Base-by-base conservation (phyloP, 2,888 invertebrate genomes). In the Antitype chi region DNA sequence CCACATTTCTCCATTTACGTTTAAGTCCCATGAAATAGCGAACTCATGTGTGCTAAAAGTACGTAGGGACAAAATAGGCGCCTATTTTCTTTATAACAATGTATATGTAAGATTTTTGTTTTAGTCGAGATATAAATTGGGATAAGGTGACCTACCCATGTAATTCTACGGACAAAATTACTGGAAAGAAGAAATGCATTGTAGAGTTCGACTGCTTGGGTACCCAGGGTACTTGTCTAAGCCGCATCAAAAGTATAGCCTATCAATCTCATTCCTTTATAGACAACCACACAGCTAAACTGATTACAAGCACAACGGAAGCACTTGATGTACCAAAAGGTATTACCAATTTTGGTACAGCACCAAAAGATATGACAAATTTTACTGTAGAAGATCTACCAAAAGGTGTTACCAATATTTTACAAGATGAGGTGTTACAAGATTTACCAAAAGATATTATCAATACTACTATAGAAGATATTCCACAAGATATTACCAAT, bases 181-280 rank as follows among this genome's bases (percentile, higher is more conserved):
- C 25, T 1, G 32, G 15, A 43, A 70, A 74, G n/a, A 74, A 73
- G 25, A 57, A 53, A 11, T 85, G 85, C 15, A 1, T 76, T 17
- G 13, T 79, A 25, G 85, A 85, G 53, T 71, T 82, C 0, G 25
- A 74, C 2, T 85, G 64, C 13, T 0, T 6, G 2, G 55, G 47
- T 13, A 52, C 13, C 15, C 3, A 13, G 0, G 4, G 15, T 5
- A 0, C 20, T 17, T 82, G 78, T 32, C 5, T 0, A 15, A 9
- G 15, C 1, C 32, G 32, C 1, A 32, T 38, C n/a, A n/a, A n/a
- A 63, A 3, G 0, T 47, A 17, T 1, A 2, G 72, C 70, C 60
- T 0, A 38, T n/a, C 49, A 64, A 67, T 70, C 7, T 0, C 76
- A 83, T 70, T 2, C 17, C 28, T 20, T 38, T 15, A 67, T 52